Evolutionary conservation across 2,113 vertebrate genomes (phyloP), one percentile per base, ranked within the genome.

Genomic region (Ctenomys sociabilis): DNA sequence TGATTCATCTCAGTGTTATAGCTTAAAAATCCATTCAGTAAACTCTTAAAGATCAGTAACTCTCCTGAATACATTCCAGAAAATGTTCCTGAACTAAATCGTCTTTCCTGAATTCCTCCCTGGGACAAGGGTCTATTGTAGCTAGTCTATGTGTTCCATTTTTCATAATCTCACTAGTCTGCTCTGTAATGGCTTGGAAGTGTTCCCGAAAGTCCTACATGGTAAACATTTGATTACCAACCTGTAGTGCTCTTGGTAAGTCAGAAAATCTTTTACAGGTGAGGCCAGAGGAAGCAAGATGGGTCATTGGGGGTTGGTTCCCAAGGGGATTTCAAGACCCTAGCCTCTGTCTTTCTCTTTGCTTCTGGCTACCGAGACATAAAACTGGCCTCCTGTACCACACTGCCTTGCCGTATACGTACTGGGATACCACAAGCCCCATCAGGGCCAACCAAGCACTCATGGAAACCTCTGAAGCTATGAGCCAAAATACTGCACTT

Each of bases 171-270:
- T 93, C 7, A 7, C 4, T 59, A 0, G 5, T 52, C 21, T 13
- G 28, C 5, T 77, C 37, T 28, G 22, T 13, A 85, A 16, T 37
- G 32, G 40, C 49, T 64, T 77, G 26, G 59, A 40, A 59, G 17
- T 30, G 12, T 12, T 16, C 13, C 17, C 7, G 16, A 66, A 32
- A 54, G 10, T 3, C 1, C 3, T 45, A 1, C 26, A 3, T 54
- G 12, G 64, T 16, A 49, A 12, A 4, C 5, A 1, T 84, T 73
- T 85, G 1, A 6, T 63, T 10, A 26, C 16, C 45, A 45, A 3
- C 40, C 22, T 64, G 32, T 19, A 57, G 7, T 30, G 22, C 9
- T 49, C 45, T 21, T 73, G 54, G 26, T 7, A 49, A 64, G 45
- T 75, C 7, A 6, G 10, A 12, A 5, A 75, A 30, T 54, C 11